A percentile compares a stretch with the other conserved stretches of the same genome.
Conservation (phyloP, 2,797 vertebrate genomes). For the Sebastes reedi region DNA sequence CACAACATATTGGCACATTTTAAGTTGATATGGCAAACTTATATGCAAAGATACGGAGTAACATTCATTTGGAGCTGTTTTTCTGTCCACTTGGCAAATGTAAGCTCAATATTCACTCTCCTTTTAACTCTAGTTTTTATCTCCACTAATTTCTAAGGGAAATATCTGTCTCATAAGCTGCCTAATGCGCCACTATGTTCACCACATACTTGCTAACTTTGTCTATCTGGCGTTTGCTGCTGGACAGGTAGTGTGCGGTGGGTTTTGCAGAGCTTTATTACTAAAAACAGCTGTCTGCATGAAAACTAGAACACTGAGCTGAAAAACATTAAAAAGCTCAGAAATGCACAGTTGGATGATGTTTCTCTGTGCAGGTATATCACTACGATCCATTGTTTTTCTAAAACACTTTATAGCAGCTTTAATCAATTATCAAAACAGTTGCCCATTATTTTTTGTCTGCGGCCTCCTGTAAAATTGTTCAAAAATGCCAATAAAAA, state of each 20-base stretch:
- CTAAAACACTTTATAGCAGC: not conserved
- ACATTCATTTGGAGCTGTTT: not conserved
- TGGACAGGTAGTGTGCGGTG: not conserved
- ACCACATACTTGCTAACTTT: not conserved
- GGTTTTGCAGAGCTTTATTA: not conserved
- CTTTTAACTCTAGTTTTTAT: not conserved
- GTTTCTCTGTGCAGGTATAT: not conserved
- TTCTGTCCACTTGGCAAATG: not conserved
- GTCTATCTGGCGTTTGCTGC: not conserved
- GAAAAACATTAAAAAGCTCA: not conserved
- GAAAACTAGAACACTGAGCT: not conserved
- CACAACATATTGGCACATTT: not conserved
- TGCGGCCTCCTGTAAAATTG: not conserved
- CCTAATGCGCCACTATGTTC: not conserved
- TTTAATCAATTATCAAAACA: not conserved
- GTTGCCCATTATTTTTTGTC: not conserved
- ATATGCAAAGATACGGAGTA: not conserved
- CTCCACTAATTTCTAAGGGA: not conserved
- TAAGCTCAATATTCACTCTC: not conserved
- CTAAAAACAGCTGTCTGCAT: too few species aligned
- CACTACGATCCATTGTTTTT: not conserved
- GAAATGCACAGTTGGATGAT: not conserved
- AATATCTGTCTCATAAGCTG: not conserved
- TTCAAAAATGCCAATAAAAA: constrained; percentile 2
- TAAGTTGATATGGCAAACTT: not conserved